Evolutionary conservation across 2,797 vertebrate species (phyloP).

Genomic region (Menidia menidia): DNA sequence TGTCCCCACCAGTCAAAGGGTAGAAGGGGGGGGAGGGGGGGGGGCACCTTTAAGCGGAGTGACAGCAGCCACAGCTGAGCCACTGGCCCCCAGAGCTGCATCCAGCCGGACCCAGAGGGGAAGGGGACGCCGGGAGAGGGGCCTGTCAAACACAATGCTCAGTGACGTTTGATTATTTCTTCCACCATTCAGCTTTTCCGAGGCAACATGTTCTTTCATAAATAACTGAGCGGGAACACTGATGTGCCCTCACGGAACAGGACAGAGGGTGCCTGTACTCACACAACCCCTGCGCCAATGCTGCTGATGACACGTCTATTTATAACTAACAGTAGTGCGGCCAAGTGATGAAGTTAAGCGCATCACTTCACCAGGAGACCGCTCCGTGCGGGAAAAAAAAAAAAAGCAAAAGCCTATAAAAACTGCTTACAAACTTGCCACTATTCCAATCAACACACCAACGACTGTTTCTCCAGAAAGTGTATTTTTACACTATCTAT

Average conservation of each 20-base stretch:
- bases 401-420: constrained; percentile 66
- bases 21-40: constrained; percentile 8
- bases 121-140: constrained; percentile 10
- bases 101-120: constrained; percentile 25
- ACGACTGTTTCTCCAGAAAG: constrained; percentile 73
- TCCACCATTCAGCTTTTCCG: constrained; percentile 53
- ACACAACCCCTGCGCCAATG: constrained; percentile 49
- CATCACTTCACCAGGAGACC: constrained; percentile 43
- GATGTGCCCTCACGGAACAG: constrained; percentile 41
- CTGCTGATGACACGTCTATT: constrained; percentile 65
- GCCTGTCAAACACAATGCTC: constrained; percentile 57
- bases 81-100: constrained; percentile 27
- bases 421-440: constrained; percentile 73
- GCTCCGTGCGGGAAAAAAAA: constrained; percentile 23
- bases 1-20: constrained; percentile 40
- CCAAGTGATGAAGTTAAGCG: constrained; percentile 60
- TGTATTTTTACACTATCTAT: constrained; percentile 82
- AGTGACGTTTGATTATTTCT: constrained; percentile 55
- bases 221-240: constrained; percentile 57
- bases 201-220: constrained; percentile 55
- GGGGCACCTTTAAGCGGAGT: constrained; percentile 44
- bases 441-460: constrained; percentile 79
- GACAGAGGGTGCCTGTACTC: constrained; percentile 64
- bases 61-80: constrained; percentile 50
- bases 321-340: constrained; percentile 54